Base-by-base conservation (phyloP, 2,113 vertebrate species). In the Scophthalmus maximus region DNA sequence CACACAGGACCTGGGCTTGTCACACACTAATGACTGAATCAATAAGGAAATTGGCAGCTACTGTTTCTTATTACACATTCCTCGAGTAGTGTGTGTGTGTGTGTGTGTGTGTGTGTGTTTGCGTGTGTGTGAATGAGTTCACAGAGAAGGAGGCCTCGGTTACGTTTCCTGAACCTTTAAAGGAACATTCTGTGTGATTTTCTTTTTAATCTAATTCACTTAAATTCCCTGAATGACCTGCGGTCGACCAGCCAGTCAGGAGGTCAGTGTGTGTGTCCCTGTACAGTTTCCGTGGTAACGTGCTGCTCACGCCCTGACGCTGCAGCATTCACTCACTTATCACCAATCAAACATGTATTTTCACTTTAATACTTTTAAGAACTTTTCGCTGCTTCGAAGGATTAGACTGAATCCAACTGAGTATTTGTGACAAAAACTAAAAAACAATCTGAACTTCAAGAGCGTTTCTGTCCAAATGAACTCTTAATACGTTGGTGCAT, bases 51-150 rank as follows among this genome's bases (percentile, higher is more conserved):
- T 57, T 42, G 71, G 73, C 58, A 61, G 59, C 72, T 6, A 73
- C 69, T 40, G 73, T 76, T 59, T 73, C 79, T 73, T 23, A 82
- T 77, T 84, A 68, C 78, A 68, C 78, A 65, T 51, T 47, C 55
- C 17, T 76, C 34, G n/a, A 61, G 44, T 17, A 47, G 50, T 8
- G 49, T 4, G 50, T 8, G 25, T 23, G 34, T 52, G 56, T 52
- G 32, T 30, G 18, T 40, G 25, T 30, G 46, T 3, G 44, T 30
- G 46, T 3, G 44, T 18, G 62, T 8, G 52, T 4, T 49, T 15
- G 30, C 29, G 23, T 38, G 55, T 51, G 30, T 40, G 17, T 38
- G 32, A 52, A 22, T 17, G 51, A 49, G 22, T 14, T 18, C 22
- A 20, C 46, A 51, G 42, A 38, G 30, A 30, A 22, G 25, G 60